Conservation (phyloP, 2,888 invertebrate genomes). For the Amiota minor region DNA sequence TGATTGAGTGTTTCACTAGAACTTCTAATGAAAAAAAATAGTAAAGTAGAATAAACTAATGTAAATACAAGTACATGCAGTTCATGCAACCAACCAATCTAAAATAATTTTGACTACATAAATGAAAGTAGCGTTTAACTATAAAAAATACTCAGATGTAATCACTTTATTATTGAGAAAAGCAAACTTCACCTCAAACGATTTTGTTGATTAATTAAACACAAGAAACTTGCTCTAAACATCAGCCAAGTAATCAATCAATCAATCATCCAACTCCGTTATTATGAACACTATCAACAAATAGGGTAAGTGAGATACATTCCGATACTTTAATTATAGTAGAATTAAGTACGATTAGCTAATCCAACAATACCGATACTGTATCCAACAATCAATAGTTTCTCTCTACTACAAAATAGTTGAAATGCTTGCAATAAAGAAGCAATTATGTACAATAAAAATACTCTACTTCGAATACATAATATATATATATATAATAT, state of each 20-base stretch:
- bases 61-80: slow-evolving; percentile 11
- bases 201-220: slow-evolving; percentile 1
- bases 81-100: slow-evolving; percentile 15
- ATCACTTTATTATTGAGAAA: neutral
- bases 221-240: slow-evolving; percentile 10
- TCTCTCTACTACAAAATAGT: too few species aligned
- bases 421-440: too few species aligned
- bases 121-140: neutral
- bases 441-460: too few species aligned
- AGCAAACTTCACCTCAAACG: neutral
- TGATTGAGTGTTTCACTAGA: too few species aligned
- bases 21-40: neutral
- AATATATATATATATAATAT: too few species aligned
- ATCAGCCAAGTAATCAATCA: slow-evolving; percentile 23
- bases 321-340: neutral
- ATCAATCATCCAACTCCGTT: neutral
- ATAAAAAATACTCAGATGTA: slow-evolving; percentile 7
- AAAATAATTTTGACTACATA: slow-evolving; percentile 25
- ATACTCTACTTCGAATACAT: too few species aligned
- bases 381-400: too few species aligned
- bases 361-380: too few species aligned
- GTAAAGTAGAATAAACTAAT: neutral
- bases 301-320: slow-evolving; percentile 12
- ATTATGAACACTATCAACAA: slow-evolving; percentile 20
- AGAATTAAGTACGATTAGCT: neutral